Evolutionary conservation across 2,888 invertebrate genomes (phyloP).

Genomic region (Idaea straminata): DNA sequence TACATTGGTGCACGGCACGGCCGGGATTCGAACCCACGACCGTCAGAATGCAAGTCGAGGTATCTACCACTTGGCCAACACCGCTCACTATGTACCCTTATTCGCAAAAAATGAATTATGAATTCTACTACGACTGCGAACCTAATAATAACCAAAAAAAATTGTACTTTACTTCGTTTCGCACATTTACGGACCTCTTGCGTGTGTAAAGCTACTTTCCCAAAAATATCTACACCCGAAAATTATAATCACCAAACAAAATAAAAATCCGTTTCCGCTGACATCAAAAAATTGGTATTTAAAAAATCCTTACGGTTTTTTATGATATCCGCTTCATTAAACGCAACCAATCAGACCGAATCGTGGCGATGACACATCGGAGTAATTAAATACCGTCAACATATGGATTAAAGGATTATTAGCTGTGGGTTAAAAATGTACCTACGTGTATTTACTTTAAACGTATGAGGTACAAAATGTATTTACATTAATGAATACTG

Average conservation of each 20-base stretch:
- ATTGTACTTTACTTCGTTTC: too few relatives aligned
- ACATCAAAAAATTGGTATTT: neutral
- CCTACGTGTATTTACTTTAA: neutral
- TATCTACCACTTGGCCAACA: too few relatives aligned
- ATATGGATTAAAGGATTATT: neutral
- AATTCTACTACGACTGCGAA: too few relatives aligned
- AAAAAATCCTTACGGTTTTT: neutral
- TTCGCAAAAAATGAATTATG: too few relatives aligned
- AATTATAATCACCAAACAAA: neutral
- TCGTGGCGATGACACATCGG: slow-evolving; percentile 10
- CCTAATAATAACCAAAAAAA: too few relatives aligned
- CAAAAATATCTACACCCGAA: neutral
- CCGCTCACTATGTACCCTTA: too few relatives aligned
- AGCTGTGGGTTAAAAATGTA: neutral
- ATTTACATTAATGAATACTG: neutral
- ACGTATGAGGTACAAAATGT: neutral
- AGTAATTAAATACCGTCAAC: slow-evolving; percentile 11
- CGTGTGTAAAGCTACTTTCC: neutral
- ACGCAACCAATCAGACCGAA: slow-evolving; percentile 10
- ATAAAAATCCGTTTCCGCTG: neutral
- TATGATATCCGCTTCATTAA: slow-evolving; percentile 9
- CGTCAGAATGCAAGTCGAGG: too few relatives aligned
- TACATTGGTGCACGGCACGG: too few relatives aligned
- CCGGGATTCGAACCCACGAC: too few relatives aligned
- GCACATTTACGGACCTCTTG: too few relatives aligned